Evolutionary conservation across 2,888 invertebrate genomes (phyloP), one percentile per base, ranked within the genome.

Genomic region (Orthonevra nobilis): DNA sequence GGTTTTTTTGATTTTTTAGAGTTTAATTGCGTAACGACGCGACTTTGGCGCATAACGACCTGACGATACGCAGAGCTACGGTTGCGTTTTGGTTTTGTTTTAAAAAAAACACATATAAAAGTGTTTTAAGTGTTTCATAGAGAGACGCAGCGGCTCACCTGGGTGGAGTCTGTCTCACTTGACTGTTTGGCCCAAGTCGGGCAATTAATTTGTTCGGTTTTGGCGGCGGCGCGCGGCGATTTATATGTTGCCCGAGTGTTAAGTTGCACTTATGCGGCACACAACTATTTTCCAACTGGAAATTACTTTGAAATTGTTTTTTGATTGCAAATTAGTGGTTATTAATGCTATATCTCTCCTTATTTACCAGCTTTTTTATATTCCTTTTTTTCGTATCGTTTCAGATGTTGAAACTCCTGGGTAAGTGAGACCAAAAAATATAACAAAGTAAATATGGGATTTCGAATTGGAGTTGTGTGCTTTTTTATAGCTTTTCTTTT

Each of bases 291-390:
- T 17, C 40, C 6, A 46, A 66, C 46, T 64, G 72, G 61, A 79
- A 79, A 79, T 79, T 79, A 56, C 79, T 79, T 56, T 73, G 48
- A 79, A 79, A 79, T 73, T 73, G 79, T 73, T 73, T 79, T 79
- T 79, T 79, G 73, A 79, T 79, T 79, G 79, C 73, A 68, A 73
- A 73, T 79, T 79, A 79, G 66, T 73, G 72, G 50, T 68, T 79
- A 73, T 79, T 79, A 79, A 66, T 79, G 54, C 12, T 52, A 72
- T 69, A 60, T 20, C 10, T 17, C 34, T 46, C 46, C 52, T n/a
- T 23, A 5, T 5, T 23, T 23, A 23, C 23, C 23, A n/a, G n/a
- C n/a, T n/a, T n/a, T n/a, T n/a, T 42, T 6, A 12, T 2, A 26
- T 7, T 40, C n/a, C 19, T 14, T 19, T 12, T 46, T 32, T 26